Evolutionary conservation across 2,888 invertebrate species (phyloP), one percentile per base, ranked within the genome.

Genomic region (Argyra leucocephala): DNA sequence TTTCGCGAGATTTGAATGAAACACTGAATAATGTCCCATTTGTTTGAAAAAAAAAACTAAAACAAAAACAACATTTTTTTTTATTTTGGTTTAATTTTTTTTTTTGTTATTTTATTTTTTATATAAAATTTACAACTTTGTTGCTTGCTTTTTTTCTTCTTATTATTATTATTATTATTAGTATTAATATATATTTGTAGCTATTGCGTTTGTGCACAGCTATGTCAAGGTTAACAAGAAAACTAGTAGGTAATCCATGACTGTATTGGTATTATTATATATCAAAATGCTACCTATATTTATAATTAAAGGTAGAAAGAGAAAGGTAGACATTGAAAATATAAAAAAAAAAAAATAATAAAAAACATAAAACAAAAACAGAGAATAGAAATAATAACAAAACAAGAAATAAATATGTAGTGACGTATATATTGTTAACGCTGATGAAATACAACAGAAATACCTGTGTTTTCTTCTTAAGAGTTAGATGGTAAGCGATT

Each of bases 311-410:
- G 31, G 12, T 3, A 31, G 31, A 31, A 12, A 63, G 61, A 65
- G 37, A 62, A 59, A 65, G 62, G 57, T 62, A 65, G 65, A 63
- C 62, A 65, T 36, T 63, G 37, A 26, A 59, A 31, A 65, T 62
- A 59, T 59, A 65, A 62, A 62, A 26, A 26, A 6, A 26, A 26
- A 65, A n/a, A 62, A 62, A 65, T 65, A 62, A 65, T 36, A 62
- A 57, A n/a, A n/a, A n/a, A n/a, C n/a, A n/a, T 62, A 59, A 65
- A 63, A 24, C 12, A n/a, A 48, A n/a, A 3, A 18, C 5, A 48
- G 5, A 48, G 1, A 48, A n/a, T n/a, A 15, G 6, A 48, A 48
- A n/a, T 48, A 48, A 48, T 18, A n/a, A 48, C 2, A 18, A 48
- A 48, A 48, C 12, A 37, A 37, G 12, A 37, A 18, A 48, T 18